These are phyloP conservation scores for Conops quadrifasciatus DNA, from an alignment of 2,888 invertebrate species.

Conservation along the genomic window DNA sequence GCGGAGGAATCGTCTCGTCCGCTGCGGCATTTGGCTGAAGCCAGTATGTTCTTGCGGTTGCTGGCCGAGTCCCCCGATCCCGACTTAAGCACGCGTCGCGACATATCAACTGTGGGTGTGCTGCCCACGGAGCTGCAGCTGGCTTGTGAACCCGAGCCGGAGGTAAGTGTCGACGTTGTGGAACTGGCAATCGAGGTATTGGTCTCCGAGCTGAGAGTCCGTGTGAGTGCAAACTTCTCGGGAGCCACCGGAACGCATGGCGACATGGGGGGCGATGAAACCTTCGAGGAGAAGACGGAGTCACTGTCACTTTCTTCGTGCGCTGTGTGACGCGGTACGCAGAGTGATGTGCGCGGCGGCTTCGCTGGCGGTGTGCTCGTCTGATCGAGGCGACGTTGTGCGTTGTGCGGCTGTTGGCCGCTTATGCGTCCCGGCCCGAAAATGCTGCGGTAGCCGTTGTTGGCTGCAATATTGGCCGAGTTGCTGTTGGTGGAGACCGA, in stretches of 20 bases:
- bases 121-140: constrained; percentile 74
- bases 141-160: constrained; percentile 78
- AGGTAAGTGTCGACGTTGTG: constrained; percentile 76
- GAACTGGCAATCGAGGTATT: constrained; percentile 76
- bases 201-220: constrained; percentile 77
- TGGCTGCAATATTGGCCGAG: constrained; percentile 59
- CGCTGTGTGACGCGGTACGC: constrained; percentile 47
- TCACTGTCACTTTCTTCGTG: constrained; percentile 67
- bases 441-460: constrained; percentile 55
- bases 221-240: constrained; percentile 70
- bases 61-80: constrained; percentile 74
- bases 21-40: constrained; percentile 85
- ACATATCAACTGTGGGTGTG: constrained; percentile 72
- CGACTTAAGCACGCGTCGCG: constrained; percentile 77
- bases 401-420: constrained; percentile 38
- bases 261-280: constrained; percentile 80
- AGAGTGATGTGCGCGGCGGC: constrained; percentile 62
- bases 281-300: constrained; percentile 86
- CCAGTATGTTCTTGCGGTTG: constrained; percentile 85
- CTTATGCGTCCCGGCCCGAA: constrained; percentile 41
- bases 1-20: constrained; percentile 79
- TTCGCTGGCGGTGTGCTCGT: constrained; percentile 57
- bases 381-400: constrained; percentile 52
- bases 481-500: constrained; percentile 49
- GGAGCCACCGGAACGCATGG: constrained; percentile 68